Base-by-base conservation (phyloP, 2,888 invertebrate species). In the Pheosia gnoma region DNA sequence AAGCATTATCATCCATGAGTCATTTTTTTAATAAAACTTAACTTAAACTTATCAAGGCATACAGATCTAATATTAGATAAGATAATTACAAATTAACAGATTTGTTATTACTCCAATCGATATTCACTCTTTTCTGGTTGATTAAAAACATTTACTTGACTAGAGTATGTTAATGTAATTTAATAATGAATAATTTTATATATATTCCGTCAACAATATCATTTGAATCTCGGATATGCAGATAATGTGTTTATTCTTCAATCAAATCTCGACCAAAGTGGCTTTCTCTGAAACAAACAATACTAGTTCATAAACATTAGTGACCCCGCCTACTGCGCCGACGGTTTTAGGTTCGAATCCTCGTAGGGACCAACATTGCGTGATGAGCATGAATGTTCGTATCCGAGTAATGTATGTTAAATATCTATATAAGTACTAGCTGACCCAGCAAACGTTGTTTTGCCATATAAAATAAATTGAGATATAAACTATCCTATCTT, bases 201-300 rank as follows among this genome's bases (percentile, higher is more conserved):
- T 25, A 25, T 51, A 13, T 51, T 13, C 2, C 0, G 36, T 37
- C 5, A 8, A 11, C 10, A 53, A 9, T 47, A 4, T 47, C n/a
- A 53, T 37, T 37, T 25, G 51, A 9, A 25, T 5, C 37, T 41
- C 4, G 10, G 10, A 7, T 36, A n/a, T 25, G 36, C n/a, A 36
- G 10, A 6, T 13, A 51, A n/a, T 6, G 4, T 36, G 3, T 47
- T 52, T 66, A 73, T 65, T 82, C 81, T 56, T 78, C 79, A 11
- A 75, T 66, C n/a, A 78, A 70, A 45, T 79, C 79, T 56, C 74
- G 79, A 25, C 79, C 83, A 59, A 85, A 85, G 66, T 85, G 80
- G 58, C 79, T 83, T 68, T 86, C 87, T 54, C 87, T 87, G 85
- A 5, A 86, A 39, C n/a, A 38, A 53, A 43, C 7, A 43, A 25